Base-by-base conservation (phyloP, 2,113 vertebrate genomes). In the Hyla sarda region DNA sequence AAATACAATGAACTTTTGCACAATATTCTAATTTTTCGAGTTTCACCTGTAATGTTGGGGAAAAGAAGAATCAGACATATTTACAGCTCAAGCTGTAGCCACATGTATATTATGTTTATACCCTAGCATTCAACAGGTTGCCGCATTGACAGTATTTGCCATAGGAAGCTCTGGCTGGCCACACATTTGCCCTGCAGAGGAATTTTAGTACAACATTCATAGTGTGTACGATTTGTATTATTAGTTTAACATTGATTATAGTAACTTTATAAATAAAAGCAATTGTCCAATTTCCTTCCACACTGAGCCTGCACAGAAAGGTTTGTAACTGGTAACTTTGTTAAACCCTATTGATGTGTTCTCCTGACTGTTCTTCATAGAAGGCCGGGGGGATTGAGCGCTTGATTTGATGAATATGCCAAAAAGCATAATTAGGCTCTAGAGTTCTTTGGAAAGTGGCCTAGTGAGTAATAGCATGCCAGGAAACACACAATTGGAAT, bases 381-480 rank as follows among this genome's bases (percentile, higher is more conserved):
- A 71, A 71, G 23, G 21, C 71, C 71, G 2, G 21, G 19, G 10
- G 17, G 47, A 52, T 12, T 50, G 45, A 76, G 45, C 14, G 11
- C 47, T 75, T 76, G 25, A 76, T 50, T 75, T 76, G 73, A 76
- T 76, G 47, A 76, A 30, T 52, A 14, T 45, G 10, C 30, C 72
- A 48, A 75, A 47, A 75, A 75, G 37, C 41, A 48, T 25, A 50
- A 19, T 75, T 48, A 74, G 6, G 6, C 41, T 65, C 23, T 47
- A 65, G 37, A 47, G 78, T 14, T 47, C 17, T 73, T 74, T 25
- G 82, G 52, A 74, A 83, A 71, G 67, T 71, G 28, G 50, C 82
- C 67, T 30, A 19, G 50, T 58, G 58, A 84, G 83, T 84, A 48
- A 85, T 65, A 10, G 13, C 21, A 77, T 85, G 47, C 73, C 73